phyloP scores from a whole-genome alignment of 2,888 invertebrate genomes.

The Ischnura elegans region DNA sequence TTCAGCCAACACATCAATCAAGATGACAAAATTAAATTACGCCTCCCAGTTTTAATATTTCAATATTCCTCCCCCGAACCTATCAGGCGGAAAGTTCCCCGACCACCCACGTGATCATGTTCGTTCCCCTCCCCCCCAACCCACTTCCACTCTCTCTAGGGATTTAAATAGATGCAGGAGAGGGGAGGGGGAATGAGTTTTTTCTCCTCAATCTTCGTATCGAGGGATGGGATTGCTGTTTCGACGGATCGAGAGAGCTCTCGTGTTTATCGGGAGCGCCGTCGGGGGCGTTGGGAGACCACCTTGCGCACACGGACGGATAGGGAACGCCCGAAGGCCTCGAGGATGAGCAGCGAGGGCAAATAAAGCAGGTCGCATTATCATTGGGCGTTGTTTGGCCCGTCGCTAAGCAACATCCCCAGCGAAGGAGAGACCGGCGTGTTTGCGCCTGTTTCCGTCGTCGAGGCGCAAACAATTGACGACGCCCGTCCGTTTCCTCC shows the following conservation, averaged over 20 bases:
- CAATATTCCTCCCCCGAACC: conserved; percentile 7
- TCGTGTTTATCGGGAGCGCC: background rate
- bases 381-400: too few species aligned
- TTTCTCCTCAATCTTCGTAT: background rate
- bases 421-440: too few species aligned
- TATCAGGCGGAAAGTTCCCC: background rate
- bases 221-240: conserved; percentile 24
- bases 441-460: too few species aligned
- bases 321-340: too few species aligned
- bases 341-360: too few species aligned
- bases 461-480: too few species aligned
- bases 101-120: background rate
- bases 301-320: too few species aligned
- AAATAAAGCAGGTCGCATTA: too few species aligned
- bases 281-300: too few species aligned
- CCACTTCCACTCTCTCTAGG: background rate
- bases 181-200: background rate
- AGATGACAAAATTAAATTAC: background rate
- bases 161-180: background rate
- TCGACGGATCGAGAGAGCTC: conserved; percentile 40
- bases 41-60: background rate
- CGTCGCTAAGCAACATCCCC: too few species aligned
- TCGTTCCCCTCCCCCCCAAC: background rate
- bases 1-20: background rate
- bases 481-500: too few species aligned